These are phyloP conservation scores for Onychostoma macrolepis DNA, from an alignment of 2,113 vertebrate genomes.

Conservation along the genomic window DNA sequence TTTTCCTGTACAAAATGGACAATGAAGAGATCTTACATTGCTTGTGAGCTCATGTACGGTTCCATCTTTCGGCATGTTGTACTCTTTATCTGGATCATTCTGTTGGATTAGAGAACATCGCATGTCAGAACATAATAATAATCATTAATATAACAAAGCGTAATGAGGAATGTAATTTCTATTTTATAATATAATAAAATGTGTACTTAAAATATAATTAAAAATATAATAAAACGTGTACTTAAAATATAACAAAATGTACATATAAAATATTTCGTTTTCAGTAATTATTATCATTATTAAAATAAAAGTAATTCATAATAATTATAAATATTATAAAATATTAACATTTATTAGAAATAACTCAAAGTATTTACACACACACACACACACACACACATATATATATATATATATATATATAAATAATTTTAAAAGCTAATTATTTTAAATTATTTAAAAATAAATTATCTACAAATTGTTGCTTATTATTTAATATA, in stretches of 20 bases:
- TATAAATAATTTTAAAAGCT: too few relatives aligned
- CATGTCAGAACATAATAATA: background rate
- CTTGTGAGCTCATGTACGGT: conserved; percentile 97
- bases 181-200: background rate
- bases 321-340: background rate
- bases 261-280: background rate
- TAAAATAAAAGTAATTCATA: too few relatives aligned
- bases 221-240: too few relatives aligned
- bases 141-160: too few relatives aligned
- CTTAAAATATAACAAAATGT: background rate
- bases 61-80: conserved; percentile 98
- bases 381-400: too few relatives aligned
- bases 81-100: conserved; percentile 98
- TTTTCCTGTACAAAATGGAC: too few relatives aligned
- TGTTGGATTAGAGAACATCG: conserved; percentile 52
- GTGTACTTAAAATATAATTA: background rate
- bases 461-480: too few relatives aligned
- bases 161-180: background rate
- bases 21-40: conserved; percentile 78
- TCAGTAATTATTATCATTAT: background rate
- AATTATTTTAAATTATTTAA: too few relatives aligned
- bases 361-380: too few relatives aligned
- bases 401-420: too few relatives aligned
- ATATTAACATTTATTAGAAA: too few relatives aligned
- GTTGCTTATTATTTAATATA: too few relatives aligned